Conservation (phyloP, 2,113 vertebrate species). For the Phocoena phocoena region DNA sequence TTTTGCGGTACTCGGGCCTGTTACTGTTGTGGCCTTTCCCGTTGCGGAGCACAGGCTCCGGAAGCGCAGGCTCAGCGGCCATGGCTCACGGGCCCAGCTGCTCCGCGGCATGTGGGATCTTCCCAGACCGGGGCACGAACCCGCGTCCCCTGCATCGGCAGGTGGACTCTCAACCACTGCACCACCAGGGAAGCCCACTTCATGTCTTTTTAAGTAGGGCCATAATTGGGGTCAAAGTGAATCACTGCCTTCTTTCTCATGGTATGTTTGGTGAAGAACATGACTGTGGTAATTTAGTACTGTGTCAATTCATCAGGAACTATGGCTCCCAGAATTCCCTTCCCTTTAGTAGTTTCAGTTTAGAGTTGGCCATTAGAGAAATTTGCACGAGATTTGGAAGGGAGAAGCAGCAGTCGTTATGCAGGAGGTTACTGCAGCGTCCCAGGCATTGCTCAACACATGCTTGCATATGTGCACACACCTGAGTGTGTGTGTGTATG, state of each 20-base stretch:
- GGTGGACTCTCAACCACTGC: too few relatives aligned
- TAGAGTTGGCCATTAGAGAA: background rate
- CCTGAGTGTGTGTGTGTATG: too few relatives aligned
- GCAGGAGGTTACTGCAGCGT: background rate
- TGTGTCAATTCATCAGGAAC: background rate
- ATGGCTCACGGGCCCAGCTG: too few relatives aligned
- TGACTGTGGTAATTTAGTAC: background rate
- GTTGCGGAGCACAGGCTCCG: too few relatives aligned
- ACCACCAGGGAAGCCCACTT: background rate
- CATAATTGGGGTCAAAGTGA: background rate
- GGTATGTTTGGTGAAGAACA: background rate
- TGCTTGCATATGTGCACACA: background rate
- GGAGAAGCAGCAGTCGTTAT: background rate
- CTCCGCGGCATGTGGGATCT: too few relatives aligned
- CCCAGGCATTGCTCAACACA: background rate
- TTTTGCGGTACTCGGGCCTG: too few relatives aligned
- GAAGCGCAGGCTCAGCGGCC: too few relatives aligned
- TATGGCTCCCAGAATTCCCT: background rate
- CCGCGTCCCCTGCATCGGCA: too few relatives aligned
- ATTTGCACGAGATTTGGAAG: background rate
- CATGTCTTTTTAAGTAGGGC: background rate
- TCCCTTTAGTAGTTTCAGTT: background rate
- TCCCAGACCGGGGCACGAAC: too few relatives aligned
- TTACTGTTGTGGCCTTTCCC: too few relatives aligned
- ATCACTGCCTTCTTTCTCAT: background rate